A percentile compares a stretch with the other conserved stretches of the same genome.
Evolutionary conservation across 2,113 vertebrate genomes (phyloP).

Genomic region (Centrocercus urophasianus): DNA sequence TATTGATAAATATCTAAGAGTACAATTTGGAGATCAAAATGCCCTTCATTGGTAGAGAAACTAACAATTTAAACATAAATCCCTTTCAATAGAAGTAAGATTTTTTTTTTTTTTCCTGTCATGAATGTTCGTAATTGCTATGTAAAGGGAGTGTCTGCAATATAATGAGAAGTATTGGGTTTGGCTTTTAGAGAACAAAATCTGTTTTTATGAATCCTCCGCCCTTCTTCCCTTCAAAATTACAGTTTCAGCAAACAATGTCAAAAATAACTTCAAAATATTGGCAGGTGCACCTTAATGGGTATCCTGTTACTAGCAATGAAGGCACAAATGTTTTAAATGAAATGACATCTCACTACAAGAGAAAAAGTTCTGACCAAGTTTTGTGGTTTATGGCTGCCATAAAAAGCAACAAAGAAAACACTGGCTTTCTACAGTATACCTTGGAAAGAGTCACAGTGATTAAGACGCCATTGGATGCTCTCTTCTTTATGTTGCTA

Average conservation of each 20-base stretch:
- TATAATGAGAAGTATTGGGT: neutral
- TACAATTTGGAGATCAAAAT: neutral
- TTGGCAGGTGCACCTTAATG: neutral
- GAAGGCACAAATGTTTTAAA: neutral
- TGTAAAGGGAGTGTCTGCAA: neutral
- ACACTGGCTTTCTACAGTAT: neutral
- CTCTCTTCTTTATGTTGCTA: neutral
- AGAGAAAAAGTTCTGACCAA: neutral
- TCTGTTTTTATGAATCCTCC: neutral
- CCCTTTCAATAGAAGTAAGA: neutral
- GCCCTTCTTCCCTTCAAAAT: slow-evolving; percentile 5
- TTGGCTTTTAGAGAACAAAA: slow-evolving; percentile 10
- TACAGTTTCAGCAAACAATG: neutral
- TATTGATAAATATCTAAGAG: neutral
- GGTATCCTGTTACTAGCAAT: slow-evolving; percentile 10
- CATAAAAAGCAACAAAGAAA: neutral
- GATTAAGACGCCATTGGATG: neutral
- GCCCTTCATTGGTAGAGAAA: neutral
- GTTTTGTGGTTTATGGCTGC: neutral
- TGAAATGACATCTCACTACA: neutral
- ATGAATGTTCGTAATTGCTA: neutral
- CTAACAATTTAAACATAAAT: neutral
- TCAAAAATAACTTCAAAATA: slow-evolving; percentile 36
- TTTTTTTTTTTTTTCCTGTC: neutral
- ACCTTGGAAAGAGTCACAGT: neutral